Evolutionary conservation across 2,113 vertebrate genomes (phyloP).

Genomic region (Apteryx owenii): DNA sequence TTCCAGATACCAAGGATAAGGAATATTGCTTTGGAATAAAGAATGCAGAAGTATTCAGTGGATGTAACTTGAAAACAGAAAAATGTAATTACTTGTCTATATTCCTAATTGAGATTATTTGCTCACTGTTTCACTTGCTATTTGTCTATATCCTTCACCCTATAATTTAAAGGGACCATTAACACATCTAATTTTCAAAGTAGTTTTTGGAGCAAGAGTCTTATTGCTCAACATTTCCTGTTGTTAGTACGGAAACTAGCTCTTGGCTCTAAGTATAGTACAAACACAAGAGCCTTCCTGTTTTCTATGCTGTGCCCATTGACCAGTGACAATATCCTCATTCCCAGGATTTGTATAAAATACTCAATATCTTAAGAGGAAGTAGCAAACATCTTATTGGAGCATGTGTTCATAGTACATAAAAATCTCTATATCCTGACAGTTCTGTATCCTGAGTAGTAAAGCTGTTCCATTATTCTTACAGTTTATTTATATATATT

Average conservation of each 20-base stretch:
- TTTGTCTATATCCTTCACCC: not conserved
- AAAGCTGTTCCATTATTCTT: not conserved
- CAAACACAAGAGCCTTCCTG: constrained; percentile 57
- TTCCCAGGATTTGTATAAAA: constrained; percentile 16
- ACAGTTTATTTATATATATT: not conserved
- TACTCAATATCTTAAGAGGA: not conserved
- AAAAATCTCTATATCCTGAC: not conserved
- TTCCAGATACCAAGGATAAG: not conserved
- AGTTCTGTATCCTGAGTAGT: not conserved
- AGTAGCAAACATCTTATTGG: not conserved
- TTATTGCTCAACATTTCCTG: constrained; percentile 50
- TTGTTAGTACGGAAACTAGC: constrained; percentile 7
- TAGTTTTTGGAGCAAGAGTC: constrained; percentile 24
- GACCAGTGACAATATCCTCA: constrained; percentile 7
- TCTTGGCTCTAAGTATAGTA: constrained; percentile 50
- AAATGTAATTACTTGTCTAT: not conserved
- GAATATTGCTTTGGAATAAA: not conserved
- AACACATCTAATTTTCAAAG: constrained; percentile 20
- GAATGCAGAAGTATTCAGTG: not conserved
- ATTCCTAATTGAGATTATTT: not conserved
- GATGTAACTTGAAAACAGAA: not conserved
- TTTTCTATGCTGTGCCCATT: constrained; percentile 30
- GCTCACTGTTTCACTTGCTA: not conserved
- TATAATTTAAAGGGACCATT: constrained; percentile 18
- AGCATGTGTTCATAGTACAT: not conserved